A percentile compares a stretch with the other conserved stretches of the same genome.
phyloP scores from a whole-genome alignment of 2,113 vertebrate species.

The Chloroceryle aenea region DNA sequence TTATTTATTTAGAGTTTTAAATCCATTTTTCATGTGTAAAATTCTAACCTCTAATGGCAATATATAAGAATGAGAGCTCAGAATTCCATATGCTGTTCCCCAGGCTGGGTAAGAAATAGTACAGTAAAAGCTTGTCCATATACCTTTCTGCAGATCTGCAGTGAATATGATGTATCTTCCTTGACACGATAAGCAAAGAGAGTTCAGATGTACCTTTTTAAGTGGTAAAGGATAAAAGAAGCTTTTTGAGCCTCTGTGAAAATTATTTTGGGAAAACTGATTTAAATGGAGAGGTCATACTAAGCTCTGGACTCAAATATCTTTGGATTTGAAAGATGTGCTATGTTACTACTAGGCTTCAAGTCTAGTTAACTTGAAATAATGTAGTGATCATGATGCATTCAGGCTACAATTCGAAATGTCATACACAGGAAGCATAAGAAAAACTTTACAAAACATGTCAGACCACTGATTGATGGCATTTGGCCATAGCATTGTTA shows the following conservation, averaged over 20 bases:
- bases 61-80: not conserved
- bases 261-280: not conserved
- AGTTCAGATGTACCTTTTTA: not conserved
- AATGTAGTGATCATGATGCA: not conserved
- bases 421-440: not conserved
- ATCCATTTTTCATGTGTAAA: not conserved
- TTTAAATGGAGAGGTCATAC: not conserved
- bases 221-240: not conserved
- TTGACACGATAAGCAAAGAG: not conserved
- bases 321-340: not conserved
- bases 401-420: not conserved
- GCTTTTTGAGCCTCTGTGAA: accelerated
- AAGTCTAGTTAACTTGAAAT: not conserved
- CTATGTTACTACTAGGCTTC: not conserved
- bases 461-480: not conserved
- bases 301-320: not conserved
- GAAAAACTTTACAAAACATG: not conserved
- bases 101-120: not conserved
- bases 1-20: not conserved
- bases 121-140: not conserved
- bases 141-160: not conserved
- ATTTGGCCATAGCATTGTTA: not conserved
- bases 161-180: not conserved
- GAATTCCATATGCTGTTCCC: not conserved
- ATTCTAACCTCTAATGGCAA: not conserved